Conservation (phyloP, 64 coral and sea anemone species). For the Astreopora myriophthalma region DNA sequence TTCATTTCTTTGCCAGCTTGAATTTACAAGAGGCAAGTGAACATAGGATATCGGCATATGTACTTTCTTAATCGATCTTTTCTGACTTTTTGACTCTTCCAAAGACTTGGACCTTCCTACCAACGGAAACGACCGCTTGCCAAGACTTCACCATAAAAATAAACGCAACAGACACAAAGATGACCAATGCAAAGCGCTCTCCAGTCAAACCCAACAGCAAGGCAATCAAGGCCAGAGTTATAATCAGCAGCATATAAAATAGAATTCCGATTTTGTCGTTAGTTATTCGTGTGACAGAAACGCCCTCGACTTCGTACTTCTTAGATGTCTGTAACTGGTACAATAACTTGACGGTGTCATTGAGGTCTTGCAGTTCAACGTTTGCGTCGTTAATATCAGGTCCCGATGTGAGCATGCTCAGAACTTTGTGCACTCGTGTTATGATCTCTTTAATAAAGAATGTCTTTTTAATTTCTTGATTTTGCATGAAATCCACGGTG, state of each 20-base stretch:
- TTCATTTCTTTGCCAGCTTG: too few species aligned
- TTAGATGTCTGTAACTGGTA: not conserved
- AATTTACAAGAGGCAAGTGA: too few species aligned
- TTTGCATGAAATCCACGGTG: slow-evolving; percentile 17
- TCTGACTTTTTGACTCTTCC: not conserved
- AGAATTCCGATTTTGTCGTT: not conserved
- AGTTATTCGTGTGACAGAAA: not conserved
- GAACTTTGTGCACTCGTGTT: not conserved
- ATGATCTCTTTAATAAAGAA: slow-evolving; percentile 53
- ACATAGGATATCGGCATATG: too few species aligned
- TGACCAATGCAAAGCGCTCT: not conserved
- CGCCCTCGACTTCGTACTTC: not conserved
- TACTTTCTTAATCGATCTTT: slow-evolving; percentile 17
- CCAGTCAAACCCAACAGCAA: not conserved
- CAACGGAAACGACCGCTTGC: not conserved
- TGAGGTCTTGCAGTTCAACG: not conserved
- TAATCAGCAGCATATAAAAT: not conserved
- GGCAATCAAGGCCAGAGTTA: not conserved
- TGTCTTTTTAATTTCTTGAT: slow-evolving; percentile 57
- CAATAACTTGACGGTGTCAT: slow-evolving; percentile 2
- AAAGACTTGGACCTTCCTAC: not conserved
- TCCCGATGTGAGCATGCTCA: not conserved
- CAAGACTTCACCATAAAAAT: not conserved
- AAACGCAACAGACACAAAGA: not conserved
- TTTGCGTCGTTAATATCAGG: not conserved